Evolutionary conservation across 2,797 vertebrate species (phyloP).

Genomic region (Hozukius guyotensis): DNA sequence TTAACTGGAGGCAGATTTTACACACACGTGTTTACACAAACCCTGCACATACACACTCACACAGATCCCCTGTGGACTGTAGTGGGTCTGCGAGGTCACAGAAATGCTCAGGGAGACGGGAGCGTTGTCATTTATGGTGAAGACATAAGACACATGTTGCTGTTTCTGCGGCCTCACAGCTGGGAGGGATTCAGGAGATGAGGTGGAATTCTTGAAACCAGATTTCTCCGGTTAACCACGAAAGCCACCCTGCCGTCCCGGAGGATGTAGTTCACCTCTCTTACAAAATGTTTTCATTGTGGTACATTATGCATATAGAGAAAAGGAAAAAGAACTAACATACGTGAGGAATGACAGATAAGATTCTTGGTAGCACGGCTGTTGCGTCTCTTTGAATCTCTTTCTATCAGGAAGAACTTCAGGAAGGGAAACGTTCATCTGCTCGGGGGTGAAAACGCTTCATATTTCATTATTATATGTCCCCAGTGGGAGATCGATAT

Average conservation of each 20-base stretch:
- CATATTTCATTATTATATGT: slow-evolving; percentile 12
- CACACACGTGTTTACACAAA: slow-evolving; percentile 45
- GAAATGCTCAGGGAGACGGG: neutral
- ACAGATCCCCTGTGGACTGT: slow-evolving; percentile 2
- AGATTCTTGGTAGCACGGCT: neutral
- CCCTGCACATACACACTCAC: slow-evolving; percentile 8
- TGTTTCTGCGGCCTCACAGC: slow-evolving; percentile 23
- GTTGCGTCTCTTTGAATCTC: neutral
- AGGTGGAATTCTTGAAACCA: slow-evolving; percentile 2
- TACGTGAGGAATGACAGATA: neutral
- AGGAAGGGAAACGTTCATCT: slow-evolving; percentile 9
- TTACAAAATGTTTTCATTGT: neutral
- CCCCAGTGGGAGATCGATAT: slow-evolving; percentile 41
- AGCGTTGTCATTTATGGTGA: slow-evolving; percentile 25
- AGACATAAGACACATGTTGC: slow-evolving; percentile 44
- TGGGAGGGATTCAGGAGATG: neutral
- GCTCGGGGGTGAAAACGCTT: slow-evolving; percentile 1
- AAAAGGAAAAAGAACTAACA: neutral
- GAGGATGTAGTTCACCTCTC: neutral
- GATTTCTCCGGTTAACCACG: neutral
- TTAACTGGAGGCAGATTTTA: slow-evolving; percentile 55
- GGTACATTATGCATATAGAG: neutral
- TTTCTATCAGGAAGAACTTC: neutral
- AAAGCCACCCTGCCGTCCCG: neutral
- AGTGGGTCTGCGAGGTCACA: slow-evolving; percentile 16